Evolutionary conservation across 2,797 vertebrate species (phyloP).

Genomic region (Phoxinus dragarum): DNA sequence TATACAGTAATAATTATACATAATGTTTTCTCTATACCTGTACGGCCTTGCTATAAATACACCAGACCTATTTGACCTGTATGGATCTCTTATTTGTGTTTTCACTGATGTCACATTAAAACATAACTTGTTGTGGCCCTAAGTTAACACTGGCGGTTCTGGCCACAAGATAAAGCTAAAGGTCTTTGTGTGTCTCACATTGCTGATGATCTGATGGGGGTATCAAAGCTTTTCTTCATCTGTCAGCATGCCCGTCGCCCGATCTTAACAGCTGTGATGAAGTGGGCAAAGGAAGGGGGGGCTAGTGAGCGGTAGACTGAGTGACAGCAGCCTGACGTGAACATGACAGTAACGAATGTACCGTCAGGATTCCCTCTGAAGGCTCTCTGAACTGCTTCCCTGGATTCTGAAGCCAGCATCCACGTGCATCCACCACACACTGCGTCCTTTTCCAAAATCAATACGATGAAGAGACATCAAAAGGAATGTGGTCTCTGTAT

Average conservation of each 20-base stretch:
- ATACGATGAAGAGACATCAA: conserved; percentile 62
- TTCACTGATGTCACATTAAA: conserved; percentile 2
- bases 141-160: conserved; percentile 8
- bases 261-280: conserved; percentile 65
- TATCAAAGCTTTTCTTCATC: conserved; percentile 68
- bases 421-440: conserved; percentile 21
- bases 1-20: not conserved
- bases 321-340: conserved; percentile 70
- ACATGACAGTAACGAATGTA: conserved; percentile 65
- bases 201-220: conserved; percentile 77
- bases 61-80: not conserved
- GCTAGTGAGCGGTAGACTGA: conserved; percentile 60
- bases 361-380: conserved; percentile 64
- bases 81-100: not conserved
- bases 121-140: not conserved
- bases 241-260: conserved; percentile 74
- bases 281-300: conserved; percentile 23
- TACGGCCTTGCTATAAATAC: not conserved
- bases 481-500: conserved; percentile 43
- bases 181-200: conserved; percentile 61
- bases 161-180: not conserved
- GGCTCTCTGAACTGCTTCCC: conserved; percentile 50
- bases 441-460: conserved; percentile 54
- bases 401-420: conserved; percentile 28
- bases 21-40: not conserved